Percentiles rank a stretch among this genome's conserved stretches.
Conservation (phyloP, 2,888 invertebrate species). For the Xestia xanthographa region DNA sequence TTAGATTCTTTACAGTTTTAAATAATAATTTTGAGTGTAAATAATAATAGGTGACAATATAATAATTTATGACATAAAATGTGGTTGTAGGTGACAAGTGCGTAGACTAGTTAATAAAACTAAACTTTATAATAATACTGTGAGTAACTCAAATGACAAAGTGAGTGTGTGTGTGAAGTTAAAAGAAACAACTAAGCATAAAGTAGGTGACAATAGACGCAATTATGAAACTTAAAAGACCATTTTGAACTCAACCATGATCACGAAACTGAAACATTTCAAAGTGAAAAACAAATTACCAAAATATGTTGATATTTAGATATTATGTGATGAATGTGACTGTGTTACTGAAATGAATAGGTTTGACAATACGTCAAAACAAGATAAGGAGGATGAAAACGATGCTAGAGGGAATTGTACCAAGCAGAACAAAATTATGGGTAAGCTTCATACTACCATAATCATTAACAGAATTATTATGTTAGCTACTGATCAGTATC, state of each 20-base stretch:
- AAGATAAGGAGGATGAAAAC: conserved; percentile 80
- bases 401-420: conserved; percentile 84
- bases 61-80: neutral
- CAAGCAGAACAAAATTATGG: conserved; percentile 84
- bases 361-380: conserved; percentile 79
- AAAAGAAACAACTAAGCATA: neutral
- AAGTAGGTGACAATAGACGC: neutral
- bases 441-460: conserved; percentile 70
- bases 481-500: too few species aligned
- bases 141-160: neutral
- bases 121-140: neutral
- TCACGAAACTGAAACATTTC: conserved; percentile 34
- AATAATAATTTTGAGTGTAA: neutral
- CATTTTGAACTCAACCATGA: conserved; percentile 28
- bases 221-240: conserved; percentile 15
- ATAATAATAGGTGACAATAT: neutral
- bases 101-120: neutral
- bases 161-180: neutral
- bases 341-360: conserved; percentile 83
- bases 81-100: neutral
- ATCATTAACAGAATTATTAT: neutral
- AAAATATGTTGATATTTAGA: conserved; percentile 53
- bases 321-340: conserved; percentile 43
- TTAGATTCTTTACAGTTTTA: neutral
- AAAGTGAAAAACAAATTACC: conserved; percentile 60